These are phyloP conservation scores for Nannobrachium achirus DNA, from an alignment of 2,113 vertebrate genomes.

Conservation along the genomic window DNA sequence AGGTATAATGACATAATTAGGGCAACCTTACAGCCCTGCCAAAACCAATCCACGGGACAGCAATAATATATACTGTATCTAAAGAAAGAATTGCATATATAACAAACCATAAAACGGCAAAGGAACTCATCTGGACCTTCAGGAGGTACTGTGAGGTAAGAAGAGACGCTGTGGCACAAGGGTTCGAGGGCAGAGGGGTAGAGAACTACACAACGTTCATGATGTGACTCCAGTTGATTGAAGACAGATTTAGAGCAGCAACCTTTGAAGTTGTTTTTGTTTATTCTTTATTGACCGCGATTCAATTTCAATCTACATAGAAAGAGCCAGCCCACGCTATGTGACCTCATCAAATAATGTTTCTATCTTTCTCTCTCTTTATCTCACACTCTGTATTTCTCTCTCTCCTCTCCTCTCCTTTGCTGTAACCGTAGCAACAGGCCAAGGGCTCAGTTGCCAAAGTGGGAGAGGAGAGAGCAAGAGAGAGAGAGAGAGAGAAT, in stretches of 20 bases:
- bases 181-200: background rate
- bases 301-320: slow-evolving; percentile 48
- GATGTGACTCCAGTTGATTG: slow-evolving; percentile 21
- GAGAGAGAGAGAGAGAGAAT: background rate
- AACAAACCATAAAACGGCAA: too few relatives aligned
- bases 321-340: slow-evolving; percentile 31
- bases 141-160: too few relatives aligned
- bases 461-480: background rate
- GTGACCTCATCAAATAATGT: slow-evolving; percentile 35
- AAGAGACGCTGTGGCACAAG: slow-evolving; percentile 4
- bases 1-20: too few relatives aligned
- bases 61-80: too few relatives aligned
- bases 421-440: slow-evolving; percentile 62
- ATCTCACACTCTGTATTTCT: slow-evolving; percentile 5
- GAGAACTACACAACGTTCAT: slow-evolving; percentile 3
- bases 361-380: slow-evolving; percentile 1
- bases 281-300: slow-evolving; percentile 31
- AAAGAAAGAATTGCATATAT: too few relatives aligned
- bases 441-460: slow-evolving; percentile 29
- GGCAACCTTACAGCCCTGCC: too few relatives aligned
- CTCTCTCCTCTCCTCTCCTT: slow-evolving; percentile 19
- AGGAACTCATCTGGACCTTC: too few relatives aligned
- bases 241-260: slow-evolving; percentile 14
- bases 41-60: too few relatives aligned
- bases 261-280: slow-evolving; percentile 31